These are phyloP conservation scores for Dipodomys spectabilis DNA, from an alignment of 2,113 vertebrate species.

Conservation along the genomic window DNA sequence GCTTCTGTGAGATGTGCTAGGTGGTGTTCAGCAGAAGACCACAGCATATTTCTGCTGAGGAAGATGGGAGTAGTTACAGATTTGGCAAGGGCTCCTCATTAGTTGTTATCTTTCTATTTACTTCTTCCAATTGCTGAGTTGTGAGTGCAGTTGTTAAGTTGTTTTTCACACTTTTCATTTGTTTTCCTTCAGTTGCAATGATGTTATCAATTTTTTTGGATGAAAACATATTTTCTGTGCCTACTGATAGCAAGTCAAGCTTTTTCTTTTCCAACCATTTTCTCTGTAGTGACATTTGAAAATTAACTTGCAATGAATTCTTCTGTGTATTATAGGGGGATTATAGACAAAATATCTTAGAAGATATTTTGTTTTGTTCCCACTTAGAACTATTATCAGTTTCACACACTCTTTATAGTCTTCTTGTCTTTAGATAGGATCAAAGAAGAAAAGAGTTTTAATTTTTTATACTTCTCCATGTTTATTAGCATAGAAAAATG, in stretches of 20 bases:
- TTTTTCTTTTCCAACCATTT: constrained; percentile 54
- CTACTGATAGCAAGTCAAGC: constrained; percentile 17
- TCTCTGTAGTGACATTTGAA: constrained; percentile 54
- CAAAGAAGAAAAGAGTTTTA: constrained; percentile 45
- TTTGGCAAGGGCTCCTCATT: constrained; percentile 44
- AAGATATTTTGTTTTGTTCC: constrained; percentile 48
- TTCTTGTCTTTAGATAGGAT: constrained; percentile 58
- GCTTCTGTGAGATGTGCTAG: background rate
- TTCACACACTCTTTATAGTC: constrained; percentile 57
- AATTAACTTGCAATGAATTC: constrained; percentile 62
- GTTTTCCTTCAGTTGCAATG: constrained; percentile 36
- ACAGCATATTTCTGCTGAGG: constrained; percentile 15
- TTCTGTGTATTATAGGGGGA: background rate
- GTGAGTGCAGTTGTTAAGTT: constrained; percentile 10
- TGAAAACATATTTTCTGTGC: constrained; percentile 56
- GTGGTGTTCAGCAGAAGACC: background rate
- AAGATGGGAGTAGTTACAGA: constrained; percentile 19
- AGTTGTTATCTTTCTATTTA: constrained; percentile 25
- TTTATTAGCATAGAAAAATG: constrained; percentile 38
- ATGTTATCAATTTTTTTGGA: background rate
- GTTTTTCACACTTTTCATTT: constrained; percentile 57
- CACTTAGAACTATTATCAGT: constrained; percentile 45
- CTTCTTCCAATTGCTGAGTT: constrained; percentile 50
- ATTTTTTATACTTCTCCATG: constrained; percentile 41
- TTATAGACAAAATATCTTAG: constrained; percentile 50